These are phyloP conservation scores for Drosophila albomicans DNA, from an alignment of 1,140 invertebrate species.

Conservation along the genomic window DNA sequence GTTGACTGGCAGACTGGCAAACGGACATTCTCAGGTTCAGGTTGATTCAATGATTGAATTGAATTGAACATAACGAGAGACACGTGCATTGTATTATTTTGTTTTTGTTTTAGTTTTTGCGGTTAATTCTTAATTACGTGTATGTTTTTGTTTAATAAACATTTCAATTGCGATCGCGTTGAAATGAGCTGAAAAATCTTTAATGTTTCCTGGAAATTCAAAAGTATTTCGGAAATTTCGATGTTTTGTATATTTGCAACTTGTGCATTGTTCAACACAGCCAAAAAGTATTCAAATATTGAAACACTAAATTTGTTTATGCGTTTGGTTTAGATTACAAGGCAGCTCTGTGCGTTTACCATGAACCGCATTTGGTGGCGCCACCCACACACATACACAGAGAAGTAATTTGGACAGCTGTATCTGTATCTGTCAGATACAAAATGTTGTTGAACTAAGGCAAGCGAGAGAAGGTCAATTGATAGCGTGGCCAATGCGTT, in stretches of 20 bases:
- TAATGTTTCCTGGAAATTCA: slow-evolving; percentile 70
- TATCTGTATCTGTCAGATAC: slow-evolving; percentile 51
- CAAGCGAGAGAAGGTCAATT: slow-evolving; percentile 50
- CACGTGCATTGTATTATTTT: slow-evolving; percentile 37
- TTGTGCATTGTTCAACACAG: neutral
- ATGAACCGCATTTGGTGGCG: slow-evolving; percentile 49
- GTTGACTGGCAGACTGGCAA: slow-evolving; percentile 36
- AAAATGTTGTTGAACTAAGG: slow-evolving; percentile 38
- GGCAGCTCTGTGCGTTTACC: slow-evolving; percentile 26
- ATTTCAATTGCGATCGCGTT: slow-evolving; percentile 17
- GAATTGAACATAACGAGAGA: slow-evolving; percentile 17
- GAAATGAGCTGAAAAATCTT: slow-evolving; percentile 47
- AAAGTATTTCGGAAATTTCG: slow-evolving; percentile 39
- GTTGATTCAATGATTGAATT: slow-evolving; percentile 47
- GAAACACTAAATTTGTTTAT: slow-evolving; percentile 35
- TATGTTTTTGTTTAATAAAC: slow-evolving; percentile 63
- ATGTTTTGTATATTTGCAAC: neutral
- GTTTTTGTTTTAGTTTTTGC: slow-evolving; percentile 3
- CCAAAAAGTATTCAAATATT: slow-evolving; percentile 24
- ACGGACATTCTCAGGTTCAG: slow-evolving; percentile 25
- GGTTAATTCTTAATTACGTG: slow-evolving; percentile 30
- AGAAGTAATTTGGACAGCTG: neutral
- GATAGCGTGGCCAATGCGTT: slow-evolving; percentile 45
- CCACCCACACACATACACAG: slow-evolving; percentile 55
- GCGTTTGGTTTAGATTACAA: slow-evolving; percentile 44